Evolutionary conservation across 2,797 vertebrate genomes (phyloP), one percentile per base, ranked within the genome.

Genomic region (Hypotaenidia philippensis): DNA sequence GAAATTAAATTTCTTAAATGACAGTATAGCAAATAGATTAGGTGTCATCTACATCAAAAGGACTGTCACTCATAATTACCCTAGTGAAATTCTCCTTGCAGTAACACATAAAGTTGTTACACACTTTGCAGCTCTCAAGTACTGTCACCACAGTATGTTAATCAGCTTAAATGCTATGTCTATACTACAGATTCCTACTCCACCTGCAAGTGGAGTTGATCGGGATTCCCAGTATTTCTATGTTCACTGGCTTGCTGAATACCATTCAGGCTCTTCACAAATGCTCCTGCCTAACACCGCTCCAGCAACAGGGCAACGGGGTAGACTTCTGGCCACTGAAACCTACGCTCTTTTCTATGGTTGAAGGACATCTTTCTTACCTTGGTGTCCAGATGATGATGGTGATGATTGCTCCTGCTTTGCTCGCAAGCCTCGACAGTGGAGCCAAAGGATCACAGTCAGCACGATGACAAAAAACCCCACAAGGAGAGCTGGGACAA

Each of bases 401-500:
- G 63, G 12, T 44, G 77, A 11, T 38, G 77, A 31, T 22, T 91
- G 74, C 47, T 94, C 44, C 49, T 52, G 90, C 60, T 97, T 98
- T 14, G 87, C 89, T 95, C 81, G 88, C 68, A 97, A 84, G 69
- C 87, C 91, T 32, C 95, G 96, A 74, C 97, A 98, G 66, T 96
- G 97, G 29, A 98, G 97, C 97, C 97, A 98, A 26, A 99, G 85
- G 89, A 99, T 98, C 91, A 99, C 98, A 14, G 97, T 96, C 76
- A 99, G 96, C 6, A 98, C 96, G 41, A 99, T 95, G 92, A 99
- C 68, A 94, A 99, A 99, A 82, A 65, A 17, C 3, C 97, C 97
- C 90, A 99, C 97, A 74, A 99, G 97, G 55, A 99, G 53, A 85
- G 97, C 75, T 1, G 99, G 99, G 72, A 99, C 96, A 4, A 99